phyloP scores from a whole-genome alignment of 2,113 vertebrate genomes.

The Lophius piscatorius region DNA sequence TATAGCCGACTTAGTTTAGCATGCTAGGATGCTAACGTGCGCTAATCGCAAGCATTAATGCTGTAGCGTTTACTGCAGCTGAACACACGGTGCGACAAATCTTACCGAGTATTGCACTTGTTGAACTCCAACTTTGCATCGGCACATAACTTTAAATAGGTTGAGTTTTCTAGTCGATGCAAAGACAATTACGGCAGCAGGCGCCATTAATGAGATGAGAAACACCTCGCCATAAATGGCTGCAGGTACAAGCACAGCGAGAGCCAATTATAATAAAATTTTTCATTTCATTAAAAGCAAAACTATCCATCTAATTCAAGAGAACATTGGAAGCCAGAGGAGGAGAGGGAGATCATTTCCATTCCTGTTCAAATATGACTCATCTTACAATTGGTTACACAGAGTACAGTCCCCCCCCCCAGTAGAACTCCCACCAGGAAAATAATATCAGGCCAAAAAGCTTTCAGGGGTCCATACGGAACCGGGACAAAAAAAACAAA shows the following conservation, averaged over 20 bases:
- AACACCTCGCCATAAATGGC: background rate
- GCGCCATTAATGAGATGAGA: background rate
- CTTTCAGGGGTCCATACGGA: conserved; percentile 23
- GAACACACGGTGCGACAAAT: too few relatives aligned
- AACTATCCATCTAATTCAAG: conserved; percentile 20
- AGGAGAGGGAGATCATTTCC: conserved; percentile 38
- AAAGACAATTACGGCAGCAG: background rate
- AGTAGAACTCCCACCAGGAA: conserved; percentile 29
- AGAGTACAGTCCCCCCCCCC: conserved; percentile 32
- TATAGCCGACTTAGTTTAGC: too few relatives aligned
- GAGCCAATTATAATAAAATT: too few relatives aligned
- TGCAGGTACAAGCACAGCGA: too few relatives aligned
- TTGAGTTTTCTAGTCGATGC: too few relatives aligned
- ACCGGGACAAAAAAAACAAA: conserved; percentile 32
- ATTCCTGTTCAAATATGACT: conserved; percentile 56
- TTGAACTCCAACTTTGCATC: too few relatives aligned
- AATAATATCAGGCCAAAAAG: conserved; percentile 31
- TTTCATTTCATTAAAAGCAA: too few relatives aligned
- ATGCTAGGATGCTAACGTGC: too few relatives aligned
- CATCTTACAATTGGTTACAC: conserved; percentile 53
- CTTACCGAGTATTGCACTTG: too few relatives aligned
- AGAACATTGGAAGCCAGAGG: conserved; percentile 30
- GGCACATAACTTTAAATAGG: too few relatives aligned
- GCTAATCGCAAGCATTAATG: too few relatives aligned
- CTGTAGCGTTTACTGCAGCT: too few relatives aligned